Evolutionary conservation across 2,797 vertebrate genomes (phyloP).

Genomic region (Huso huso): DNA sequence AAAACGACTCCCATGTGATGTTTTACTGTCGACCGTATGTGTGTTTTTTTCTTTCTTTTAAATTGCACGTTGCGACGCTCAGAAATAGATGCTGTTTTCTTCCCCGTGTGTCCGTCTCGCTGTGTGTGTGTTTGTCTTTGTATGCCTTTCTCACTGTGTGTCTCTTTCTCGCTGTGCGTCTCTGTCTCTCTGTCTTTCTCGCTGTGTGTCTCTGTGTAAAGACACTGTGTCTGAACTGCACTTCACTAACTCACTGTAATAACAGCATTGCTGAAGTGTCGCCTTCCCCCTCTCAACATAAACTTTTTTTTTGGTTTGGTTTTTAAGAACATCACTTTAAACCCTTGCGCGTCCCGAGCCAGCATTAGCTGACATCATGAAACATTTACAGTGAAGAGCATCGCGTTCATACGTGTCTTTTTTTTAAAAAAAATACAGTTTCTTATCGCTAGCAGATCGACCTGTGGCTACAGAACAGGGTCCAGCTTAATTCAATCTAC

Average conservation of each 20-base stretch:
- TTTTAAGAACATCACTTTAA: slow-evolving; percentile 36
- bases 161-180: no score
- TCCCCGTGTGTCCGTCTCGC: slow-evolving; percentile 1
- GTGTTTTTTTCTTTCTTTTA: not conserved
- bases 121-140: slow-evolving; percentile 10
- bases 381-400: no score
- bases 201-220: not conserved
- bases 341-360: not conserved
- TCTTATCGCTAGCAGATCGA: no score
- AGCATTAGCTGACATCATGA: no score
- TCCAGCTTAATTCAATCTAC: no score
- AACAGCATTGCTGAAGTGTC: no score
- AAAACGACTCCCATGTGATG: no score
- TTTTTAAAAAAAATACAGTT: no score
- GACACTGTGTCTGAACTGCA: slow-evolving; percentile 27
- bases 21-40: not conserved
- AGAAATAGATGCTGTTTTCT: not conserved
- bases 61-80: not conserved
- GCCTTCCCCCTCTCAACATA: not conserved
- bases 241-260: no score
- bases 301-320: not conserved
- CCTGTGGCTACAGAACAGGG: no score
- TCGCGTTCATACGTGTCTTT: no score
- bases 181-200: no score
- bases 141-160: slow-evolving; percentile 20